Evolutionary conservation across 2,888 invertebrate species (phyloP).

Genomic region (Tineola bisselliella): DNA sequence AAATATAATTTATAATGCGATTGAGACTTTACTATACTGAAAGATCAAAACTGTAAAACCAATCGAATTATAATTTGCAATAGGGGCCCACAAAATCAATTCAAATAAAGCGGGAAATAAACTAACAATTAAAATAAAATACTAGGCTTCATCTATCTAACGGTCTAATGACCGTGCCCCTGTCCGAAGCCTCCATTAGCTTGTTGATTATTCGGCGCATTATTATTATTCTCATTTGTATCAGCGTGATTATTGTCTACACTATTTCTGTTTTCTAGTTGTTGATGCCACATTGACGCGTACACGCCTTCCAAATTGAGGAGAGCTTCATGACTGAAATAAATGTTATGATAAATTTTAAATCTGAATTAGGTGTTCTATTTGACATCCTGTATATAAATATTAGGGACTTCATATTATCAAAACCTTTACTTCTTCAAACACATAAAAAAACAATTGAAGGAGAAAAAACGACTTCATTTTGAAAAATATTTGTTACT

Average conservation of each 20-base stretch:
- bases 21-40: too few relatives aligned
- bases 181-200: constrained; percentile 28
- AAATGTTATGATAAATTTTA: constrained; percentile 16
- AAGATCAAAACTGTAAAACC: too few relatives aligned
- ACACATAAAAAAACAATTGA: too few relatives aligned
- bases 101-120: neutral
- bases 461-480: constrained; percentile 16
- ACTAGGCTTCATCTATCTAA: neutral
- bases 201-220: constrained; percentile 20
- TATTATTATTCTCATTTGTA: constrained; percentile 22
- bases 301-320: constrained; percentile 79
- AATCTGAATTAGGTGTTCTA: too few relatives aligned
- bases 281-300: constrained; percentile 93
- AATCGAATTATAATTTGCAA: too few relatives aligned
- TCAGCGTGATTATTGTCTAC: constrained; percentile 19
- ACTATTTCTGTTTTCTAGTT: constrained; percentile 70
- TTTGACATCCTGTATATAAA: too few relatives aligned
- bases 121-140: neutral
- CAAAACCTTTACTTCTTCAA: too few relatives aligned
- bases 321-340: constrained; percentile 77
- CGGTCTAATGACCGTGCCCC: constrained; percentile 15
- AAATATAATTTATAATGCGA: too few relatives aligned
- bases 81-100: too few relatives aligned
- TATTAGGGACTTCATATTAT: too few relatives aligned
- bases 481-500: constrained; percentile 24